Percentiles rank a stretch among this genome's conserved stretches.
Evolutionary conservation across 2,888 invertebrate genomes (phyloP).

Genomic region (Chrysotoxum bicinctum): DNA sequence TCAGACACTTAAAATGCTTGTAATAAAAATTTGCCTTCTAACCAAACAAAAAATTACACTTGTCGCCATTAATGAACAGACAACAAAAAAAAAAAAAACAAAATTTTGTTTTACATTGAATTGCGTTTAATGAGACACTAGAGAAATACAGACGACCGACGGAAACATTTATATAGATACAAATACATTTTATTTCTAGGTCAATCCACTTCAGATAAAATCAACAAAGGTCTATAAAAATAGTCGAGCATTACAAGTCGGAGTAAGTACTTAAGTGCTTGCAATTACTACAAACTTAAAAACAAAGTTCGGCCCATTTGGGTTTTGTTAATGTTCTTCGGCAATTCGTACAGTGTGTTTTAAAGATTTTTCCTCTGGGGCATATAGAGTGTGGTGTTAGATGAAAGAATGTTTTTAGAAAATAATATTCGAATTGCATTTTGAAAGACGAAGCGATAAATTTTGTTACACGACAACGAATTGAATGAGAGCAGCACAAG

Average conservation of each 20-base stretch:
- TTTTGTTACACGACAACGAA: conserved; percentile 42
- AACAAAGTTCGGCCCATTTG: conserved; percentile 45
- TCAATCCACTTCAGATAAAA: conserved; percentile 61
- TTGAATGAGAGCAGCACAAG: conserved; percentile 35
- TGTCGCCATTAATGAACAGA: conserved; percentile 59
- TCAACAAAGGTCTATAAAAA: conserved; percentile 29
- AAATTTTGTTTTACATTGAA: conserved; percentile 30
- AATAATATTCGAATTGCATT: conserved; percentile 43
- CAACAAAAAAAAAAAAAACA: not conserved
- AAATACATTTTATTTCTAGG: conserved; percentile 47
- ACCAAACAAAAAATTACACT: conserved; percentile 32
- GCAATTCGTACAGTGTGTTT: not conserved
- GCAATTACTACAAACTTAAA: conserved; percentile 63
- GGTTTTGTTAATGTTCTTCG: conserved; percentile 44
- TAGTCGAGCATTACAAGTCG: conserved; percentile 10
- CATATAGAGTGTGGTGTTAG: conserved; percentile 4
- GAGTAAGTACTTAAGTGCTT: conserved; percentile 60
- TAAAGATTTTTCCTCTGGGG: not conserved
- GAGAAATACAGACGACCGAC: conserved; percentile 7
- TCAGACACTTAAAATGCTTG: conserved; percentile 32
- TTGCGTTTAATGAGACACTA: conserved; percentile 38
- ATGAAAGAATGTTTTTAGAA: conserved; percentile 26
- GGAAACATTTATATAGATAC: conserved; percentile 37
- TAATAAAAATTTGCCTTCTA: conserved; percentile 45
- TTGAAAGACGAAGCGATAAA: conserved; percentile 53